Base-by-base conservation (phyloP, 2,113 vertebrate genomes). In the Otus sunia region DNA sequence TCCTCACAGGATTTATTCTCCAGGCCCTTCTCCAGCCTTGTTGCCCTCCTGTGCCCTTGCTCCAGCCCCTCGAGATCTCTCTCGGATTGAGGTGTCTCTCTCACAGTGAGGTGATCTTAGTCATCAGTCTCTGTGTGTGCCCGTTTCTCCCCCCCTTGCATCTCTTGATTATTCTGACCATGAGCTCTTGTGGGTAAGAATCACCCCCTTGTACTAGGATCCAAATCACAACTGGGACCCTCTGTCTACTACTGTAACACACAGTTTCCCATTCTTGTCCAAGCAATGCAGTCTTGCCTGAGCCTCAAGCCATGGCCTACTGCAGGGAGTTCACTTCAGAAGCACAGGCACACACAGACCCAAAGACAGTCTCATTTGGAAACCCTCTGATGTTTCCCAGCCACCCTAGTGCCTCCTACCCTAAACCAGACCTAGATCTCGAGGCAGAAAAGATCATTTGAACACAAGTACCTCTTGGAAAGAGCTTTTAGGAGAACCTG, bases 71-170 rank as follows among this genome's bases (percentile, higher is more conserved):
- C 16, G 16, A 45, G 43, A 45, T 45, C 43, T 43, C 43, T 43
- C 43, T 43, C 43, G 15, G 7, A 43, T 43, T 43, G 43, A 43
- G 43, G 15, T 43, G 43, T 43, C 43, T 16, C 43, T 43, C 43
- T 45, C 43, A 4, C 18, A 45, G 43, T 45, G 43, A 45, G 43
- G 43, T 2, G 3, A 59, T 15, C 39, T n/a, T 34, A 41, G 14
- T 32, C 43, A 64, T 37, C 76, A 73, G 15, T 17, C 10, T 69
- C 22, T 12, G 9, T 14, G 15, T 10, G 11, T 32, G 15, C 43
- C 71, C 1, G 1, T 32, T 50, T 53, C 1, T 0, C 8, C 3
- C 9, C 8, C 17, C 11, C 21, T 27, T 37, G 3, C 25, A 22
- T 36, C n/a, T 79, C 53, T 52, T 50, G 27, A 29, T 62, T 77